Percentiles rank a stretch among this genome's conserved stretches.
These are phyloP conservation scores for Stenchaetothrips biformis DNA, from an alignment of 2,888 invertebrate genomes.

Conservation along the genomic window DNA sequence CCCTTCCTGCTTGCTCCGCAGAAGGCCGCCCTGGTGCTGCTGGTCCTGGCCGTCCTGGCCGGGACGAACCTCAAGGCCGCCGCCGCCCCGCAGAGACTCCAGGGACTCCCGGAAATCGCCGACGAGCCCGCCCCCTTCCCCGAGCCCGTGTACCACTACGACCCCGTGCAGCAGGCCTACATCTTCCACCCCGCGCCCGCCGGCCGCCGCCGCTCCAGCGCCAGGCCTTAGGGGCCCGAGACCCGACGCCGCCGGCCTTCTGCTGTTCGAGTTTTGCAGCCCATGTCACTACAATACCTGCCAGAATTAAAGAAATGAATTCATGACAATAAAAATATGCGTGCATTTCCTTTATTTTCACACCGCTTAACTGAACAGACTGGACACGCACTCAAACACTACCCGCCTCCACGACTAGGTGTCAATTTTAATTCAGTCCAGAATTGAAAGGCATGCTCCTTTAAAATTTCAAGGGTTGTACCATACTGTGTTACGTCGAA, in stretches of 20 bases:
- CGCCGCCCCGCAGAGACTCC: neutral
- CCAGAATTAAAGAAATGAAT: neutral
- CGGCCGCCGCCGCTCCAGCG: neutral
- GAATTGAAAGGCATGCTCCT: too few species aligned
- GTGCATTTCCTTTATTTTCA: neutral
- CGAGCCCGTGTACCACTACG: neutral
- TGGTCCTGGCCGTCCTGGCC: neutral
- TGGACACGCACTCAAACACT: neutral
- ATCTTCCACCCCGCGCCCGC: neutral
- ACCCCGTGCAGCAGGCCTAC: neutral
- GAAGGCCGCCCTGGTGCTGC: neutral
- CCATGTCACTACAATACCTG: neutral
- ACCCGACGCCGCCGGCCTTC: neutral
- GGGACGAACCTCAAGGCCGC: neutral
- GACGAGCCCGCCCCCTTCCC: constrained; percentile 1
- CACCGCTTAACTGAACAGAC: neutral
- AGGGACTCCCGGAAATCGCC: neutral
- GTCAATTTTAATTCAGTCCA: too few species aligned
- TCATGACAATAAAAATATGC: neutral
- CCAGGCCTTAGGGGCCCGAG: neutral
- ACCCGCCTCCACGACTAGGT: too few species aligned
- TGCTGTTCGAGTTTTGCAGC: neutral
- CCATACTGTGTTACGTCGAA: too few species aligned
- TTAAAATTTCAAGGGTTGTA: too few species aligned
- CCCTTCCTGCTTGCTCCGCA: neutral